Base-by-base conservation (phyloP, 2,888 invertebrate genomes). In the Leucoma salicis region DNA sequence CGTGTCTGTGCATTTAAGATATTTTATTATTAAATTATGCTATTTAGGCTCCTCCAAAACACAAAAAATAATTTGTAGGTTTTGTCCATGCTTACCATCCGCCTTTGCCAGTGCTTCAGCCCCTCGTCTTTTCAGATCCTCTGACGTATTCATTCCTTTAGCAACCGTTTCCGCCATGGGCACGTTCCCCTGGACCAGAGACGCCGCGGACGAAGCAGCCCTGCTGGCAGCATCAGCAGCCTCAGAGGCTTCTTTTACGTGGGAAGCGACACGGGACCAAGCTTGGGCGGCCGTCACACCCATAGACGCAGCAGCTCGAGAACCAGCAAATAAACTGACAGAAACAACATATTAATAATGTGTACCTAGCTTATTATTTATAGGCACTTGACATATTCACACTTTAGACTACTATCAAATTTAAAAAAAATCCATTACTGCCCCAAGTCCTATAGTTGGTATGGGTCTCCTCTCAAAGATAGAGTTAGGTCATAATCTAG, bases 221-320 rank as follows among this genome's bases (percentile, higher is more conserved):
- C 84, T 62, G 0, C 64, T 66, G 0, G 90, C 86, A 29, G 76
- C 63, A 46, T 83, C 75, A 29, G 91, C 74, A 38, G 90, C 74
- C 31, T 75, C 61, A 21, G 77, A 39, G 29, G 92, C 82, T 37
- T 63, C 88, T 15, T 66, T 90, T 56, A 78, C 85, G 2, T 76
- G 75, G 25, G 82, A 87, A 0, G 95, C 94, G 49, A 93, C 92
- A 29, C 80, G 77, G 0, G 93, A 91, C 62, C 93, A 92, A 21
- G 91, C 84, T 55, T 85, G 91, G 0, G 95, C 95, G 28, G 92
- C 92, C 7, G 89, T 77, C 38, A 97, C 92, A 13, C 94, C 93
- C 39, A 93, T 92, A 0, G 94, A 92, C 0, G 97, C 95, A 39
- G 94, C 93, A 45, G 94, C 92, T 55, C 96, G 91, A 0, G 93